phyloP scores from a whole-genome alignment of 2,113 vertebrate species.

The Bujurquina vittata region DNA sequence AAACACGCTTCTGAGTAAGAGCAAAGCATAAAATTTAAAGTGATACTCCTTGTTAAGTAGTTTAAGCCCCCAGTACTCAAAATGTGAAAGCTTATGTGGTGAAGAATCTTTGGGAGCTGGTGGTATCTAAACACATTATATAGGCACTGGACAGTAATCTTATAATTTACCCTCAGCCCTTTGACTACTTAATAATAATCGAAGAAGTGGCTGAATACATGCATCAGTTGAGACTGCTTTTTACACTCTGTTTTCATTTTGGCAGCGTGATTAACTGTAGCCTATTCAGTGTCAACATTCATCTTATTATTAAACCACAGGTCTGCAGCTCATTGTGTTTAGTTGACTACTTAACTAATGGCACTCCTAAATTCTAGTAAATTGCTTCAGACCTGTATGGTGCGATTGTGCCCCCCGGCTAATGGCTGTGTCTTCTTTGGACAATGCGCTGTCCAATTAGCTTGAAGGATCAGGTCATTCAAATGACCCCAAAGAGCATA shows the following conservation, averaged over 20 bases:
- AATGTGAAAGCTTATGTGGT: background rate
- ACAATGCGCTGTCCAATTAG: background rate
- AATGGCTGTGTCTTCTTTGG: background rate
- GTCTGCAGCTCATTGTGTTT: background rate
- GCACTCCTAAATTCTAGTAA: background rate
- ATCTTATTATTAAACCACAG: conserved; percentile 11
- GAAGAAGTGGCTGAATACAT: conserved; percentile 5
- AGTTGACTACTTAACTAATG: background rate
- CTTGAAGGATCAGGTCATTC: background rate
- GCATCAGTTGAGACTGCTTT: background rate
- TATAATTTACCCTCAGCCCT: background rate
- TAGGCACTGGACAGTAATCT: background rate
- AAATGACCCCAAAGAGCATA: background rate
- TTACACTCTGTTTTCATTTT: conserved; percentile 19
- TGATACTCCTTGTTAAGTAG: background rate
- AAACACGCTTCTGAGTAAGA: conserved; percentile 1
- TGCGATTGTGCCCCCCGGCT: background rate
- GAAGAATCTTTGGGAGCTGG: background rate
- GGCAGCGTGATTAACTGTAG: conserved; percentile 8
- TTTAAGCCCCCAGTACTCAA: background rate
- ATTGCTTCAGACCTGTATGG: background rate
- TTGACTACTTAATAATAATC: background rate
- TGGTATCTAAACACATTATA: conserved; percentile 1
- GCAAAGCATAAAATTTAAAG: background rate
- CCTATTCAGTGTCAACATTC: background rate